These are phyloP conservation scores for Ceratina australensis DNA, from an alignment of 1,140 invertebrate genomes.

Conservation along the genomic window DNA sequence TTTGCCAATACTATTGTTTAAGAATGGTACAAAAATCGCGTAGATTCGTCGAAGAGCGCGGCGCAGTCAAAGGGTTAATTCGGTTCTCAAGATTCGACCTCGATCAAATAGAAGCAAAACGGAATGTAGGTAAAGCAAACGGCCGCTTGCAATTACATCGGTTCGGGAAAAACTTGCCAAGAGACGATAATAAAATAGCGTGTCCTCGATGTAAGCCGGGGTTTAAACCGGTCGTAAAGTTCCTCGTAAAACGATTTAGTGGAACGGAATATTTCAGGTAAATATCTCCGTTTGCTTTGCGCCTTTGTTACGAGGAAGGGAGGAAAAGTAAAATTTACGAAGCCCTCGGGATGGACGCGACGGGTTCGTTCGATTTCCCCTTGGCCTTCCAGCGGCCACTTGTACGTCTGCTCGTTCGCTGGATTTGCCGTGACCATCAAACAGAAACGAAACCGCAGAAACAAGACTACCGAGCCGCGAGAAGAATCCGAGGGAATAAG, in stretches of 20 bases:
- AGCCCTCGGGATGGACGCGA: not conserved
- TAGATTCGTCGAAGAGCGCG: too few species aligned
- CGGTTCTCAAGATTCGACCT: not conserved
- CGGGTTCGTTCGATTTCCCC: conserved; percentile 16
- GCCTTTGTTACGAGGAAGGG: not conserved
- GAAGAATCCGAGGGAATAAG: not conserved
- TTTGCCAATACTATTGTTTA: too few species aligned
- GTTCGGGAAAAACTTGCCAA: not conserved
- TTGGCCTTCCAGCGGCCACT: conserved; percentile 42
- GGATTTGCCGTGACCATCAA: not conserved
- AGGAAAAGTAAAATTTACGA: not conserved
- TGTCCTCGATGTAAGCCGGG: not conserved
- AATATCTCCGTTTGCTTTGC: not conserved
- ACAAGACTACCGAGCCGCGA: not conserved
- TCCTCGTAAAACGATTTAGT: too few species aligned
- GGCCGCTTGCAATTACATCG: not conserved
- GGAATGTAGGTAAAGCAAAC: conserved; percentile 7
- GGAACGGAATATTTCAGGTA: not conserved
- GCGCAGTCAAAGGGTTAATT: too few species aligned
- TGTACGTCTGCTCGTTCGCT: conserved; percentile 37
- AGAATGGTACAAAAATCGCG: too few species aligned
- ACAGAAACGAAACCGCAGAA: not conserved
- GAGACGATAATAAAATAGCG: too few species aligned
- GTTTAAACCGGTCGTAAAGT: too few species aligned
- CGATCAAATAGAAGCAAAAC: not conserved